Percentiles rank a stretch among this genome's conserved stretches.
Conservation (phyloP, 2,113 vertebrate species). For the Pteruthius melanotis region DNA sequence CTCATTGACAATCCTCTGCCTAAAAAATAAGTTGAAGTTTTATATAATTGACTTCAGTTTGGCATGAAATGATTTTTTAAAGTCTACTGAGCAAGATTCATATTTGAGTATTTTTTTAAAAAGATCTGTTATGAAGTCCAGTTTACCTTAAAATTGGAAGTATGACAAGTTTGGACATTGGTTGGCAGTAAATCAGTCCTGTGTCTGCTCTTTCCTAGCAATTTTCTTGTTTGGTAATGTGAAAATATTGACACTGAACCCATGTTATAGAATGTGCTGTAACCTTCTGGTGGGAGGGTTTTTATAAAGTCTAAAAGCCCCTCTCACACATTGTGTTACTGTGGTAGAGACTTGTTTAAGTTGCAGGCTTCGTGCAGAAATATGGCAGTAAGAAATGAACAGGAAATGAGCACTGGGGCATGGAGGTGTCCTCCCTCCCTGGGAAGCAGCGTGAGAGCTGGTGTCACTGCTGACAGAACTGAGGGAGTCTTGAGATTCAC, state of each 20-base stretch:
- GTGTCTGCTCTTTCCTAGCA: neutral
- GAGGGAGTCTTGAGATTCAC: neutral
- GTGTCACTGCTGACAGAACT: fast-evolving
- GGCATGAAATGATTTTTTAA: neutral
- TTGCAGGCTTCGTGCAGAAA: neutral
- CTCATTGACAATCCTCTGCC: neutral
- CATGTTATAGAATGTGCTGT: neutral
- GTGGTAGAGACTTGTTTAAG: neutral
- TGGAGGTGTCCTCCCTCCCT: neutral
- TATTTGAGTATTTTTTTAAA: neutral
- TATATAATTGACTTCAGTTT: neutral
- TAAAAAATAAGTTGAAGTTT: neutral
- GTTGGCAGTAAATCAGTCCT: neutral
- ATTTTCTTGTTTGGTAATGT: neutral
- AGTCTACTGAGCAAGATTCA: neutral
- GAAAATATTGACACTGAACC: neutral
- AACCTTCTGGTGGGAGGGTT: fast-evolving
- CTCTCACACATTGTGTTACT: neutral
- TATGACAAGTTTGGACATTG: neutral
- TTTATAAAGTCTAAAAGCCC: neutral
- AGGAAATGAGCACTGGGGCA: neutral
- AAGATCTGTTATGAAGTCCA: neutral
- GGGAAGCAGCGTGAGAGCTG: fast-evolving
- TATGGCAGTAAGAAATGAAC: fast-evolving
- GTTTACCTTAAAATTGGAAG: neutral